These are phyloP conservation scores for Tachycineta bicolor DNA, from an alignment of 2,113 vertebrate genomes.

Conservation along the genomic window DNA sequence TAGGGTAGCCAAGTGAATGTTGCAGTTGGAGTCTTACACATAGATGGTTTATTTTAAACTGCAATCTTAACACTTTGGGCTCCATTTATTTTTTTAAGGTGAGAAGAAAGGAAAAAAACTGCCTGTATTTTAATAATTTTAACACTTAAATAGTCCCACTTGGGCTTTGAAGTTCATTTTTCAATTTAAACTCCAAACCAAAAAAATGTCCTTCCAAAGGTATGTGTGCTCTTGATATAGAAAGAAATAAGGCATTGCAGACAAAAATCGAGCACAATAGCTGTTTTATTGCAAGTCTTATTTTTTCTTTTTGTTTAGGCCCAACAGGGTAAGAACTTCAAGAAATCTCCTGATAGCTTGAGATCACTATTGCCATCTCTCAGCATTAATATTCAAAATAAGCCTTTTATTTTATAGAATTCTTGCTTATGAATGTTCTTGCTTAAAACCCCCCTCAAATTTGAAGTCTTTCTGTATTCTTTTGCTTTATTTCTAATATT, in stretches of 20 bases:
- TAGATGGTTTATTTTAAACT: slow-evolving; percentile 39
- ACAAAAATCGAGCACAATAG: not conserved
- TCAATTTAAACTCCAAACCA: slow-evolving; percentile 42
- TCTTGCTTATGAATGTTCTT: not conserved
- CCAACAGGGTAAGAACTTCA: not conserved
- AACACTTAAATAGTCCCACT: slow-evolving; percentile 18
- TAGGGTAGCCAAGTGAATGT: slow-evolving; percentile 49
- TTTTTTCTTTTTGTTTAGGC: not conserved
- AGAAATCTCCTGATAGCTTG: not conserved
- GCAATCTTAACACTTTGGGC: slow-evolving; percentile 5
- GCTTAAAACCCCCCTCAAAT: not conserved
- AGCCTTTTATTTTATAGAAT: not conserved
- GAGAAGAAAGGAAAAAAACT: slow-evolving; percentile 25
- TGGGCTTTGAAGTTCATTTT: slow-evolving; percentile 51
- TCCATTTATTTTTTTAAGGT: slow-evolving; percentile 21
- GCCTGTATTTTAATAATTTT: slow-evolving; percentile 33
- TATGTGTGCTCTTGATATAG: not conserved
- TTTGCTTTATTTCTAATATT: not conserved
- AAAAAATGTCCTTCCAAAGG: slow-evolving; percentile 34
- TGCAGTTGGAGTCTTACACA: slow-evolving; percentile 10
- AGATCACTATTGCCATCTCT: not conserved
- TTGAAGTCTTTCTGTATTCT: not conserved
- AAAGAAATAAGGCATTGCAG: not conserved
- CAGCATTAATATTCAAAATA: not conserved
- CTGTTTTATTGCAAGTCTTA: not conserved